Percentiles rank a stretch among this genome's conserved stretches.
These are phyloP conservation scores for Phenganax stokvisi DNA, from an alignment of 92 coral and sea anemone genomes.

Conservation along the genomic window DNA sequence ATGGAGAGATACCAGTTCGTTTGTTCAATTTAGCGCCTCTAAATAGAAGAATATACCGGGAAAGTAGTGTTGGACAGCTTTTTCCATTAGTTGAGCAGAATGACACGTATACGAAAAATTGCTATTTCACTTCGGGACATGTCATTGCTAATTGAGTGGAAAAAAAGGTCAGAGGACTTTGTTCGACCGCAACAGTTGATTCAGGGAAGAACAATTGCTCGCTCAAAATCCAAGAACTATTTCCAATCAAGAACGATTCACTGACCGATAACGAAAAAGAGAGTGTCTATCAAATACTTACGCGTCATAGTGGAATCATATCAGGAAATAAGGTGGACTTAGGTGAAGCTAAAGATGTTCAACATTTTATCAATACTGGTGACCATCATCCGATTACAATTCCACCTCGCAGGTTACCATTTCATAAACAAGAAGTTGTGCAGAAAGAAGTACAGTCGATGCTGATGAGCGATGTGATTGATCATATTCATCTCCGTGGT, in stretches of 20 bases:
- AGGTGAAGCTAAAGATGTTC: constrained; percentile 36
- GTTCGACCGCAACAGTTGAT: constrained; percentile 1
- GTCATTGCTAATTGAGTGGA: constrained; percentile 13
- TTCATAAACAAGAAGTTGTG: constrained; percentile 46
- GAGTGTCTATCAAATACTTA: constrained; percentile 5
- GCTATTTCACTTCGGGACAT: constrained; percentile 13
- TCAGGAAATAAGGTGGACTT: constrained; percentile 39
- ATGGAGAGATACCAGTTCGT: constrained; percentile 43
- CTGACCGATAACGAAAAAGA: constrained; percentile 28
- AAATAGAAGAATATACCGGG: constrained; percentile 19
- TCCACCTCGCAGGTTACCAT: constrained; percentile 40
- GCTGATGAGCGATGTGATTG: constrained; percentile 45
- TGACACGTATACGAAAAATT: constrained; percentile 5
- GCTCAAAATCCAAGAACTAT: constrained; percentile 17
- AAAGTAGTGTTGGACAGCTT: constrained; percentile 41
- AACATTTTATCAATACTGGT: constrained; percentile 44
- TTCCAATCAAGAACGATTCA: constrained; percentile 34
- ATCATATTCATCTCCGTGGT: constrained; percentile 48
- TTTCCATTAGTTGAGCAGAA: constrained; percentile 35
- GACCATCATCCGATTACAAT: constrained; percentile 32
- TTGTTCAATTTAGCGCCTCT: constrained; percentile 7
- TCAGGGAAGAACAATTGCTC: background rate
- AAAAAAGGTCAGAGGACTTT: constrained; percentile 22
- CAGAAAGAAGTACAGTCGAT: constrained; percentile 41
- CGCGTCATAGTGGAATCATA: constrained; percentile 23